phyloP scores from a whole-genome alignment of 2,888 invertebrate genomes.

The Ischnus inquisitorius region DNA sequence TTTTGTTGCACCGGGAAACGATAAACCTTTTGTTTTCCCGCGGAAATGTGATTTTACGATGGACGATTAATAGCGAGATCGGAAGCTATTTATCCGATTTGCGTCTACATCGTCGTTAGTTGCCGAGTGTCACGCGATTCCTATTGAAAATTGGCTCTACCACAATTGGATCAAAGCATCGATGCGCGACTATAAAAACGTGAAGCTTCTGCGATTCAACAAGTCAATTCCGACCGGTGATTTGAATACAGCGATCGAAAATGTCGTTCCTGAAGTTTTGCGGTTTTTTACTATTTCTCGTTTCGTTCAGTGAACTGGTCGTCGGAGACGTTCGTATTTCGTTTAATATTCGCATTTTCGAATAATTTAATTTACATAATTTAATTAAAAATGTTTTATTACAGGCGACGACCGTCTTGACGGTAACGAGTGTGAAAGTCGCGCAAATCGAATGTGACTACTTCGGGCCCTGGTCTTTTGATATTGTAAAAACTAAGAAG shows the following conservation, averaged over 20 bases:
- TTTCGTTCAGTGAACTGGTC: neutral
- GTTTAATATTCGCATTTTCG: neutral
- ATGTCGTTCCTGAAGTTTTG: neutral
- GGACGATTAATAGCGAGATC: neutral
- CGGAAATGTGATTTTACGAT: neutral
- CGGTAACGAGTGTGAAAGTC: neutral
- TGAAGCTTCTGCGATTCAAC: neutral
- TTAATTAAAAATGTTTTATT: neutral
- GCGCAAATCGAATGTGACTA: neutral
- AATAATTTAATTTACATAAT: neutral
- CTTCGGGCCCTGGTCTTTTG: neutral
- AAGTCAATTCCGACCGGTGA: neutral
- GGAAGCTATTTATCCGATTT: neutral
- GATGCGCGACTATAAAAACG: neutral
- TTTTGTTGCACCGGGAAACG: neutral
- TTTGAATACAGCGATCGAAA: neutral
- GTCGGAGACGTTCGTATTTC: constrained; percentile 3
- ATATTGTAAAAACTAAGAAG: neutral
- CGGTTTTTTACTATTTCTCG: neutral
- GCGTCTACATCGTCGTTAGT: neutral
- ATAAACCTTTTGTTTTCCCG: neutral
- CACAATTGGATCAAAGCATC: neutral
- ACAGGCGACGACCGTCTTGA: neutral
- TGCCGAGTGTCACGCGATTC: constrained; percentile 5
- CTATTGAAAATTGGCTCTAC: neutral